Evolutionary conservation across 2,113 vertebrate species (phyloP), one percentile per base, ranked within the genome.

Genomic region (Cyrtonyx montezumae): DNA sequence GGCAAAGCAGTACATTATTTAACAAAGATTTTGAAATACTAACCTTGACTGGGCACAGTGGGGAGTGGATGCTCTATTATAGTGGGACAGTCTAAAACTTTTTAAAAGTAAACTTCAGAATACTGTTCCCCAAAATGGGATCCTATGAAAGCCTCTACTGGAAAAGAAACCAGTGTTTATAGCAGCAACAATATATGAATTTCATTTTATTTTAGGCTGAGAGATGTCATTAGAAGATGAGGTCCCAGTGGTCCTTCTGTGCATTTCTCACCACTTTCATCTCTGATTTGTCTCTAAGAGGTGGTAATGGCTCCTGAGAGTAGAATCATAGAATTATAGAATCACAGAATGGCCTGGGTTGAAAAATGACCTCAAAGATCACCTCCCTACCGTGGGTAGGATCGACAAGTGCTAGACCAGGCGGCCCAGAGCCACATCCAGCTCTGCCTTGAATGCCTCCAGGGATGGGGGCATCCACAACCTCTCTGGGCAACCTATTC

Each of bases 11-110:
- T 69, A 94, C 74, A 82, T 84, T 11, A 91, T 96, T 96, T 97
- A 97, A 98, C 96, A 94, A 96, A 91, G 87, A 84, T 94, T 96
- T 96, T 95, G 5, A 93, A 93, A 95, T 95, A 93, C 87, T 94
- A 75, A 95, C 92, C 95, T 97, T 83, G 68, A 96, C 67, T 90
- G 74, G 46, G 68, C 67, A 69, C 8, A 2, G 70, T 69, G 42
- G 80, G 93, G 71, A 84, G 74, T 80, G n/a, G 30, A 42, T 36
- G 85, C 43, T 66, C 32, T 63, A 6, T 85, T 87, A 69, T 19
- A 74, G 34, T 32, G 76, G 73, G 34, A 49, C 5, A 69, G 43
- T 19, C 37, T 61, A 85, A 90, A 77, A 55, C 40, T 85, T 91
- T 79, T 87, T 89, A 89, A 82, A 95, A 89, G 61, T 86, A 17